Base-by-base conservation (phyloP, 2,797 vertebrate genomes). In the Pseudomugil tenellus region DNA sequence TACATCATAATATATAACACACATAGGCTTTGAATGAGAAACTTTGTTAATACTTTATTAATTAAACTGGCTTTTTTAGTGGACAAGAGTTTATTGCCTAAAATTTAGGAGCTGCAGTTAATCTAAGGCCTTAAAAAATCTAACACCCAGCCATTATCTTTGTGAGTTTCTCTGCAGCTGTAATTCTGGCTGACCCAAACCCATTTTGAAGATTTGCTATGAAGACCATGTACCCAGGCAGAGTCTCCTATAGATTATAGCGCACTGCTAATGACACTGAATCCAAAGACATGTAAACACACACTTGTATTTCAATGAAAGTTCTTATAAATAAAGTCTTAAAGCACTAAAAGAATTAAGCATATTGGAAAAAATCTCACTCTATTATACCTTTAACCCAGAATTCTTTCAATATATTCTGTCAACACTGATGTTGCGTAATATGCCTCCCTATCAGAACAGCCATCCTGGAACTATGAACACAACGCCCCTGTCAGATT, bases 361-460 rank as follows among this genome's bases (percentile, higher is more conserved):
- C 6, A 54, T n/a, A 72, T 29, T 32, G 0, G 26, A 52, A 14
- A 67, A 71, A 28, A 6, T 62, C 34, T 35, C 25, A 31, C 28
- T 51, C 37, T 10, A 1, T 32, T 0, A 46, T 60, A 79, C 67
- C 58, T 81, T 80, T 62, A 62, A 14, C 72, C 63, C 21, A 59
- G 25, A 74, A 65, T 48, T 77, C 63, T 72, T 71, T 65, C 54
- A 43, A 32, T 58, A 76, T 39, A 67, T 63, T 80, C 66, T 81
- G 77, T 86, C 84, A 83, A 76, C 73, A 91, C 51, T 29, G 28
- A 72, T 43, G 57, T 92, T 90, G 83, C 71, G 76, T 76, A 91
- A 90, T 55, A 64, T 32, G 28, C 65, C 77, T 73, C 52, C 54
- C 31, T 86, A 84, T 87, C 85, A 80, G 66, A n/a, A 41, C 58